Evolutionary conservation across 2,113 vertebrate genomes (phyloP), one percentile per base, ranked within the genome.

Genomic region (Pipa parva): DNA sequence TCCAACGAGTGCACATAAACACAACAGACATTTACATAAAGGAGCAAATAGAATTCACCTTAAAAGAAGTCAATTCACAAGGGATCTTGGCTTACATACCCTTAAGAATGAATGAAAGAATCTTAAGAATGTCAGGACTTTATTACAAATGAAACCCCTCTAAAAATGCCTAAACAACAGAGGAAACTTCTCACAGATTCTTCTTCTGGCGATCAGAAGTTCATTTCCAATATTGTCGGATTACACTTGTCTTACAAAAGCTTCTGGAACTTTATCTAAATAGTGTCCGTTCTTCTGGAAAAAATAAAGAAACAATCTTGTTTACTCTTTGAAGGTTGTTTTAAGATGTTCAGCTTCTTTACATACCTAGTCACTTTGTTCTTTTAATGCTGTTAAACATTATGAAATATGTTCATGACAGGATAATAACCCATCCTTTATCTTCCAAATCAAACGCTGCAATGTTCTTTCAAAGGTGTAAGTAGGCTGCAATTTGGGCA

Each of bases 71-170:
- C n/a, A 50, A 71, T 58, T 50, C 21, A 39, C 54, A 49, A 37
- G 42, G 9, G 36, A 46, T 29, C 5, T 22, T 45, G 17, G n/a
- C 8, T 20, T 51, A 42, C 45, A 29, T 5, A 65, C 9, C 37
- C 63, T 46, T 45, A 31, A 36, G 2, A 63, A 57, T 48, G 7
- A 50, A 45, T 42, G 54, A 25, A 45, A 3, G 10, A 22, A 17
- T 76, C 60, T 18, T 58, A 22, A 29, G 58, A 73, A 63, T 61
- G 73, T 36, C 24, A 58, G 50, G 17, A 37, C 3, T 45, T 17
- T 17, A 31, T 15, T 6, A 36, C 8, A 36, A 58, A 57, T 36
- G 25, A 58, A 37, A 37, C 3, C 21, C 2, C 22, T 18, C 10
- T 17, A 29, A 57, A 21, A 33, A 13, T 57, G 48, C n/a, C n/a